Conservation (phyloP, 2,797 vertebrate genomes). For the Molossus alvarezi region DNA sequence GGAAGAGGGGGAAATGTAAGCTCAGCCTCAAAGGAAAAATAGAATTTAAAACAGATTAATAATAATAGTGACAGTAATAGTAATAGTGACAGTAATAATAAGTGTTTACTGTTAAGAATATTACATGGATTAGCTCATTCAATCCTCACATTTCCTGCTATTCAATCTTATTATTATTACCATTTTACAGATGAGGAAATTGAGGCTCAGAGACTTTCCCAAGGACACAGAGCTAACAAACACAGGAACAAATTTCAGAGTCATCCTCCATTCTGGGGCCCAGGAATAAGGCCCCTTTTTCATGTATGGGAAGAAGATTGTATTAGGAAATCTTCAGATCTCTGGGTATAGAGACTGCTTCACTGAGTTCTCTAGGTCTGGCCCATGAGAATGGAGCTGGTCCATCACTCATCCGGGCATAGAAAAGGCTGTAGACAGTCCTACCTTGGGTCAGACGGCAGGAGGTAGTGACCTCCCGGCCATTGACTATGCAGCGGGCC, state of each 20-base stretch:
- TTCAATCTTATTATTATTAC: not conserved
- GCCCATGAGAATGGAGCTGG: not conserved
- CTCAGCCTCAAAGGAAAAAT: constrained; percentile 23
- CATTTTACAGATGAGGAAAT: constrained; percentile 45
- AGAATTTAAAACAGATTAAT: not conserved
- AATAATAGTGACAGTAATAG: not conserved
- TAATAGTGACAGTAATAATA: not conserved
- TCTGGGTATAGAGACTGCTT: constrained; percentile 14
- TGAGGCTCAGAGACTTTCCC: constrained; percentile 1
- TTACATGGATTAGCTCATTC: not conserved
- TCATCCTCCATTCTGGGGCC: not conserved
- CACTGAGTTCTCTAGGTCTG: not conserved
- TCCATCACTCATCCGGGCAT: not conserved
- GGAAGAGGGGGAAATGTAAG: not conserved
- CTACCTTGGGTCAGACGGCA: constrained; percentile 97
- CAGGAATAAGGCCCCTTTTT: not conserved
- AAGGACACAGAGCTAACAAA: constrained; percentile 5
- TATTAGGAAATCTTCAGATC: constrained; percentile 64
- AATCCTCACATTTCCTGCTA: not conserved
- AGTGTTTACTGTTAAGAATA: not conserved
- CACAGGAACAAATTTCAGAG: constrained; percentile 45
- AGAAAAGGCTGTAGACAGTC: not conserved
- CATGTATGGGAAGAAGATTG: not conserved
- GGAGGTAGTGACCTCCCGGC: constrained; percentile 92
- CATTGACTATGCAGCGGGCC: constrained; percentile 94